Percentiles rank a stretch among this genome's conserved stretches.
phyloP scores from a whole-genome alignment of 2,113 vertebrate species.

The Thunnus thynnus region DNA sequence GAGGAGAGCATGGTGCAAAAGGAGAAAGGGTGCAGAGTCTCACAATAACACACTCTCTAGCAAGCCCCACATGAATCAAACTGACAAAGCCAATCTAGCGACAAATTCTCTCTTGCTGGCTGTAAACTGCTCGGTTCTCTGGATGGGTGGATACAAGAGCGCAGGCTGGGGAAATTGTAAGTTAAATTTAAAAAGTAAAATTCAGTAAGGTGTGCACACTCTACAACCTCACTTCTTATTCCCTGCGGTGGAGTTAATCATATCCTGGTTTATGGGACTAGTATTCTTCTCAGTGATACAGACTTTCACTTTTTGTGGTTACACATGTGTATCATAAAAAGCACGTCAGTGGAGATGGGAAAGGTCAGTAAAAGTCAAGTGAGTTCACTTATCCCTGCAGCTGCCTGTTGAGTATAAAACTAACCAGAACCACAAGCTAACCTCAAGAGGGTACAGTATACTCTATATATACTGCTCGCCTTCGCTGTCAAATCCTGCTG shows the following conservation, averaged over 20 bases:
- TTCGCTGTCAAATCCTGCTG: slow-evolving; percentile 12
- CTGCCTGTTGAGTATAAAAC: slow-evolving; percentile 51
- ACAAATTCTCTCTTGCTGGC: slow-evolving; percentile 67
- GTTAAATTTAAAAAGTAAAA: slow-evolving; percentile 56
- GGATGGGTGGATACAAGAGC: slow-evolving; percentile 54
- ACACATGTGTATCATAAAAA: slow-evolving; percentile 56
- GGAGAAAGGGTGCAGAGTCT: slow-evolving; percentile 46
- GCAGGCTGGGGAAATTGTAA: slow-evolving; percentile 33
- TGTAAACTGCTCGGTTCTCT: slow-evolving; percentile 55
- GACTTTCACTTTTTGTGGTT: slow-evolving; percentile 44
- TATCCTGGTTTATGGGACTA: slow-evolving; percentile 52
- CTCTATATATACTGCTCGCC: slow-evolving; percentile 20
- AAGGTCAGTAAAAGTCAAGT: slow-evolving; percentile 60
- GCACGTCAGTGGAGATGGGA: slow-evolving; percentile 25
- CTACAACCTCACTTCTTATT: slow-evolving; percentile 19
- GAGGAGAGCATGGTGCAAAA: slow-evolving; percentile 29
- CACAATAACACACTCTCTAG: slow-evolving; percentile 67
- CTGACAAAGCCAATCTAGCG: slow-evolving; percentile 75
- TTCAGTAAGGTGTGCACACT: slow-evolving; percentile 54
- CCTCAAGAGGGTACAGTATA: slow-evolving; percentile 26
- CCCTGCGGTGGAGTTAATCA: slow-evolving; percentile 53
- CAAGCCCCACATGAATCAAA: slow-evolving; percentile 74
- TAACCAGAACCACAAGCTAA: slow-evolving; percentile 48
- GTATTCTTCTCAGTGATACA: slow-evolving; percentile 17
- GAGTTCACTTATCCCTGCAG: slow-evolving; percentile 54